Percentiles rank a stretch among this genome's conserved stretches.
phyloP scores from a whole-genome alignment of 2,888 invertebrate species.

The Synergus gifuensis region DNA sequence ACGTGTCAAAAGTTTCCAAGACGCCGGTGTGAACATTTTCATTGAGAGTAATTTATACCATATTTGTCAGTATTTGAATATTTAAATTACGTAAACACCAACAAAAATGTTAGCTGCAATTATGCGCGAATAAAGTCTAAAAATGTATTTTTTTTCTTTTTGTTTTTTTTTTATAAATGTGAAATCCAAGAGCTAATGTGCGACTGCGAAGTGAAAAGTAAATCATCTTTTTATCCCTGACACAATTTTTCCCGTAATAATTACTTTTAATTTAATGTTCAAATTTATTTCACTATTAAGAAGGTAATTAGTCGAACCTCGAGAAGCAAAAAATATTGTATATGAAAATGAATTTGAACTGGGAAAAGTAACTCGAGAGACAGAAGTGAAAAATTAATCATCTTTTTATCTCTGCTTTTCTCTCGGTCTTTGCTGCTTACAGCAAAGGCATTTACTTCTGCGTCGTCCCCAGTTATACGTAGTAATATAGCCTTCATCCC shows the following conservation, averaged over 20 bases:
- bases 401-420: slow-evolving; percentile 40
- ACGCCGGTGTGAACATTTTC: slow-evolving; percentile 21
- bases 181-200: too few species aligned
- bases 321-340: background rate
- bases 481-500: slow-evolving; percentile 62
- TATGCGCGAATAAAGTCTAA: background rate
- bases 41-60: slow-evolving; percentile 5
- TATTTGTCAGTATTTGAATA: background rate
- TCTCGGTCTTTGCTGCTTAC: slow-evolving; percentile 50
- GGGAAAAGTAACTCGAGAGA: slow-evolving; percentile 22
- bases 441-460: slow-evolving; percentile 62
- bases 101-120: background rate
- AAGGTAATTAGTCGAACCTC: background rate
- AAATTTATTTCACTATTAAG: background rate
- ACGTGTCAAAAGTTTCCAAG: slow-evolving; percentile 16
- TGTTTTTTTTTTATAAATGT: background rate
- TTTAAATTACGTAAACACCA: background rate
- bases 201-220: background rate
- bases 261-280: background rate
- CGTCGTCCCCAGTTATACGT: slow-evolving; percentile 60
- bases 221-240: too few species aligned
- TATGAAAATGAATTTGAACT: slow-evolving; percentile 3
- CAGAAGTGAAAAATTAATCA: slow-evolving; percentile 41
- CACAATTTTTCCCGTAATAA: background rate
- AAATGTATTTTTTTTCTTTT: too few species aligned